These are phyloP conservation scores for Lemur catta DNA, from an alignment of 2,797 vertebrate species.

Conservation along the genomic window DNA sequence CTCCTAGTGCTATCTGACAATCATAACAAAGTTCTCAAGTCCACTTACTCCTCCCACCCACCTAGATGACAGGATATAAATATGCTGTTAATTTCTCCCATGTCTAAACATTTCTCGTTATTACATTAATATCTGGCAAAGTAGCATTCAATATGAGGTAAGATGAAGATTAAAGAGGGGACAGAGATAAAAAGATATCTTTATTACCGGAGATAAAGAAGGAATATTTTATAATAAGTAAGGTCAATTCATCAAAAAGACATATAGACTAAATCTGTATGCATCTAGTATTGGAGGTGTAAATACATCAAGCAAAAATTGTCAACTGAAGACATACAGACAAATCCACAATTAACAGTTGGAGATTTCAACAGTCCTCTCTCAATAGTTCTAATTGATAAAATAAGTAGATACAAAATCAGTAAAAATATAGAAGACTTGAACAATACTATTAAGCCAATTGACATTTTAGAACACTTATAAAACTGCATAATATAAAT, in stretches of 20 bases:
- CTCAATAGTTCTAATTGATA: not conserved
- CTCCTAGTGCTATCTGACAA: not conserved
- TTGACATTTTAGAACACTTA: not conserved
- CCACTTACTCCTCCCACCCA: not conserved
- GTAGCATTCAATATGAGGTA: not conserved
- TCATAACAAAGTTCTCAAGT: not conserved
- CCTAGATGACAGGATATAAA: not conserved
- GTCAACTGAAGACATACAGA: not conserved
- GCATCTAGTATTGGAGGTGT: not conserved
- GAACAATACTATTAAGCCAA: not conserved
- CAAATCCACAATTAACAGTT: not conserved
- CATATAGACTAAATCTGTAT: not conserved
- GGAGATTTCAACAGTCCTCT: not conserved
- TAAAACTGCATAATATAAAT: not conserved
- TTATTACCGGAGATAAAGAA: not conserved
- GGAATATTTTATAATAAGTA: constrained; percentile 6
- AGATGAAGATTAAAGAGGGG: not conserved
- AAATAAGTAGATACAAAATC: not conserved
- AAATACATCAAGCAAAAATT: not conserved
- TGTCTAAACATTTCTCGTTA: not conserved
- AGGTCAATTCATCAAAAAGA: not conserved
- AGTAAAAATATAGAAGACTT: not conserved
- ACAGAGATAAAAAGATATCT: not conserved
- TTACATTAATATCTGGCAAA: not conserved
- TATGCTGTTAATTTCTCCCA: not conserved